Conservation (phyloP, 1,140 invertebrate genomes). For the Orussus abietinus region DNA sequence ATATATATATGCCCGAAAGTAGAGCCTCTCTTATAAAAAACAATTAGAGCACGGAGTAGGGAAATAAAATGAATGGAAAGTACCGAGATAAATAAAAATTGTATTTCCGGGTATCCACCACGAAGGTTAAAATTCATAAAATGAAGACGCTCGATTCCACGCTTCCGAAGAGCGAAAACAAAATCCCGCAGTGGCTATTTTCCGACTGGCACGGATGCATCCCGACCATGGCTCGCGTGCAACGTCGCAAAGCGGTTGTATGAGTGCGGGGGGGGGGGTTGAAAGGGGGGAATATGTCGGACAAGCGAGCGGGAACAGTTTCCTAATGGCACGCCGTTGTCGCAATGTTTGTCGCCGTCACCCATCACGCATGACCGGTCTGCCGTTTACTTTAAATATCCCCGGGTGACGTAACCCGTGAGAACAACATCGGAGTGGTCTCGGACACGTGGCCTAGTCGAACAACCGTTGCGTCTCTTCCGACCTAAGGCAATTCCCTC, state of each 20-base stretch:
- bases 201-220: too few relatives aligned
- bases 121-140: too few relatives aligned
- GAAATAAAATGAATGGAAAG: too few relatives aligned
- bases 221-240: not conserved
- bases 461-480: slow-evolving; percentile 16
- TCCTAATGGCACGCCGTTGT: slow-evolving; percentile 17
- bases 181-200: too few relatives aligned
- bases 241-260: not conserved
- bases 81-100: too few relatives aligned
- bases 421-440: slow-evolving; percentile 2
- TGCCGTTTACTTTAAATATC: slow-evolving; percentile 21
- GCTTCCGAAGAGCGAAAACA: too few relatives aligned
- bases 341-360: slow-evolving; percentile 25
- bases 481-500: not conserved
- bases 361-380: slow-evolving; percentile 24
- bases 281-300: too few relatives aligned
- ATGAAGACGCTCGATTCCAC: too few relatives aligned
- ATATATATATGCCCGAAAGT: too few relatives aligned
- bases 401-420: slow-evolving; percentile 18
- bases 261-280: not conserved
- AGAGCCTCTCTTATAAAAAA: too few relatives aligned
- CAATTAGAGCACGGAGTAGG: too few relatives aligned
- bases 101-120: too few relatives aligned
- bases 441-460: slow-evolving; percentile 15
- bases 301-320: slow-evolving; percentile 12